Conservation (phyloP, 2,113 vertebrate genomes). For the Hemibagrus wyckioides region DNA sequence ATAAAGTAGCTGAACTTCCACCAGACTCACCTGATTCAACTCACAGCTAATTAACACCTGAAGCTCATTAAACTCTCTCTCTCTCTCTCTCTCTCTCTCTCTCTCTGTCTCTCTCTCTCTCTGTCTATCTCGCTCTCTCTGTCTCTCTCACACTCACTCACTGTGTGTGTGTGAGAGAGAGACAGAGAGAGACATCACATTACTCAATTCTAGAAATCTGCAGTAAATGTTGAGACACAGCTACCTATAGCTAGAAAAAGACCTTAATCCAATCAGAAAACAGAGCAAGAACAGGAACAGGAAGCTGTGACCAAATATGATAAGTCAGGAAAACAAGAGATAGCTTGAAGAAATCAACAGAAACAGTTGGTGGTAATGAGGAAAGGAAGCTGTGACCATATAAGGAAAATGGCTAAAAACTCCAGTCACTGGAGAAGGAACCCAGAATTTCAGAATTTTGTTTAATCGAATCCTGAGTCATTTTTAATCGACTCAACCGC, state of each 20-base stretch:
- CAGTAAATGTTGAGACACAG: not conserved
- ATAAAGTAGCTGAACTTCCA: not conserved
- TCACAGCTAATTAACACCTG: not conserved
- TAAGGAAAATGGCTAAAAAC: not conserved
- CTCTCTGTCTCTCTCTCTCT: too few relatives aligned
- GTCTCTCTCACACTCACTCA: too few relatives aligned
- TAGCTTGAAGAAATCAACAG: not conserved
- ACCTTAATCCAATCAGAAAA: not conserved
- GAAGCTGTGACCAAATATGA: slow-evolving; percentile 9
- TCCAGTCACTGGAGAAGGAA: not conserved
- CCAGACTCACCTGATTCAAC: not conserved
- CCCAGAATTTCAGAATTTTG: not conserved
- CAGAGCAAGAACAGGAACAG: not conserved
- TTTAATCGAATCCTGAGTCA: not conserved
- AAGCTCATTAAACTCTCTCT: not conserved
- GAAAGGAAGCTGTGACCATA: not conserved
- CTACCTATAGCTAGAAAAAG: not conserved
- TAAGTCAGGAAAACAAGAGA: not conserved
- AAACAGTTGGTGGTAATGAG: not conserved
- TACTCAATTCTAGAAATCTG: slow-evolving; percentile 1
- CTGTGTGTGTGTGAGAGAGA: not conserved
- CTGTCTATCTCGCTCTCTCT: too few relatives aligned
- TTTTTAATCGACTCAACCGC: not conserved
- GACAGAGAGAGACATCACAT: not conserved
- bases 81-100: too few relatives aligned